Base-by-base conservation (phyloP, 2,113 vertebrate species). In the Zonotrichia leucophrys region DNA sequence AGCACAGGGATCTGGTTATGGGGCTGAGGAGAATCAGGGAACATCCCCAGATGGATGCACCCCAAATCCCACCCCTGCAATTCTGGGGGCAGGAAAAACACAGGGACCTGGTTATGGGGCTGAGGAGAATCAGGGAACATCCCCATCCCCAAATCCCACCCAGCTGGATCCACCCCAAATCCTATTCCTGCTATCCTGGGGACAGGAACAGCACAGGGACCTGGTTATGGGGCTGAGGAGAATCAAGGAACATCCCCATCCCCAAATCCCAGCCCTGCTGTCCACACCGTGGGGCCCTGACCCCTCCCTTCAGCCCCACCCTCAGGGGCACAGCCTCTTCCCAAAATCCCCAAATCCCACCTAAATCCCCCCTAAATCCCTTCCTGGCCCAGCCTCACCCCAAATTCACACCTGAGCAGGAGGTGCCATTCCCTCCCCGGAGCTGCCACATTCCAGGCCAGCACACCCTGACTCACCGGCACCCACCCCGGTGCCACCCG, bases 401-500 rank as follows among this genome's bases (percentile, higher is more conserved):
- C 69, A 12, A 11, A 74, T 8, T 27, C 5, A 12, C 41, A 4
- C 22, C 33, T 0, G 17, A 12, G 5, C 56, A 31, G 80, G 46
- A 52, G 37, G 46, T 21, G 67, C 8, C 67, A 23, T 5, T 37
- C 8, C 68, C 47, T 44, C 10, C 47, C 80, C 25, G 3, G 1
- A 5, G 6, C 56, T 5, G 39, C 27, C 67, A 25, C 56, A 22
- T 73, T 27, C 47, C 81, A 53, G 37, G 53, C 44, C 30, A 9
- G 56, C 25, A 37, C 67, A 25, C 16, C 0, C 3, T 21, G 1
- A 30, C 33, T 12, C 46, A 44, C 13, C 0, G 31, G 67, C 39
- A 44, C 10, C 31, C 67, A n/a, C 55, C 80, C 53, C 15, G 11
- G 49, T 49, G 49, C n/a, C 49, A 11, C 33, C 27, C 13, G 59